Conservation (phyloP, 2,113 vertebrate genomes). For the Todiramphus chloris region DNA sequence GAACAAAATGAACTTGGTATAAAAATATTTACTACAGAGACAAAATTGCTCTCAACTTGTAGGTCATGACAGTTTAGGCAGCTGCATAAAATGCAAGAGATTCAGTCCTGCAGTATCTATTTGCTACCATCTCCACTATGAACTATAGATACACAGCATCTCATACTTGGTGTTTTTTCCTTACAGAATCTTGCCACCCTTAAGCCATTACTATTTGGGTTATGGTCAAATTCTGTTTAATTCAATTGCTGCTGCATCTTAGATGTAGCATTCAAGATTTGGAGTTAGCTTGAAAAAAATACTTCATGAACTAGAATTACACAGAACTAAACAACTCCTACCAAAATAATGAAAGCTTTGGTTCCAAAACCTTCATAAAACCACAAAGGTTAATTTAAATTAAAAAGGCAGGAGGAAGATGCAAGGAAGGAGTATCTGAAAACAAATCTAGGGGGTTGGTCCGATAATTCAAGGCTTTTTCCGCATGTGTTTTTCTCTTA, state of each 20-base stretch:
- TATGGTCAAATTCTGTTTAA: not conserved
- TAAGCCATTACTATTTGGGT: not conserved
- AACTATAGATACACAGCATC: not conserved
- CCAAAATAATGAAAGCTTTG: not conserved
- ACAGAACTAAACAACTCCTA: not conserved
- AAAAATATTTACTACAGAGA: not conserved
- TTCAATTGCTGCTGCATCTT: not conserved
- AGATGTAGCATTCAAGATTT: not conserved
- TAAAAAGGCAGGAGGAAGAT: not conserved
- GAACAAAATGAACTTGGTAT: not conserved
- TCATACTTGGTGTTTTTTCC: not conserved
- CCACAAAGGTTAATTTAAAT: not conserved
- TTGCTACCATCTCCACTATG: not conserved
- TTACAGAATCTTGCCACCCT: not conserved
- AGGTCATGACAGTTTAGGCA: not conserved
- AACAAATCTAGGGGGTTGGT: not conserved
- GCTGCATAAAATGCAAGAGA: not conserved
- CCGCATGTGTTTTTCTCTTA: not conserved
- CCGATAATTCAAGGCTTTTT: not conserved
- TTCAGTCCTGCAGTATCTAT: not conserved
- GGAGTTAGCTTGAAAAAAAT: not conserved
- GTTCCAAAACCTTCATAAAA: not conserved
- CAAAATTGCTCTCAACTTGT: rapidly evolving
- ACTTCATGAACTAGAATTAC: not conserved
- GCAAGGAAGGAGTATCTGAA: not conserved